These are phyloP conservation scores for Aromia moschata DNA, from an alignment of 2,888 invertebrate genomes.

Conservation along the genomic window DNA sequence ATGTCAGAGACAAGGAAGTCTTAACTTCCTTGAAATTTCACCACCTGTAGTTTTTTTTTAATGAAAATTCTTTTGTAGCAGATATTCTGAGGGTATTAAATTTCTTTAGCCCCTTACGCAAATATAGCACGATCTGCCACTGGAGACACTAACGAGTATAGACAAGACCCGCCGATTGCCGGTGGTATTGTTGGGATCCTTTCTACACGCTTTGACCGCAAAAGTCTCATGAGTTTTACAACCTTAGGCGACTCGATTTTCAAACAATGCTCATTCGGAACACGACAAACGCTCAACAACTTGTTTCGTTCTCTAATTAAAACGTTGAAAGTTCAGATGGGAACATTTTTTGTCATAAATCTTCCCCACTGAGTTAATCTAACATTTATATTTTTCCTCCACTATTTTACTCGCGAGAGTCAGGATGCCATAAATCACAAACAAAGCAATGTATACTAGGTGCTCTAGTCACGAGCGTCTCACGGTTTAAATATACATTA, in stretches of 20 bases:
- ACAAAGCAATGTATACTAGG: slow-evolving; percentile 28
- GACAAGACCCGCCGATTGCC: background rate
- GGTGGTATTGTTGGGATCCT: slow-evolving; percentile 17
- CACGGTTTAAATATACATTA: background rate
- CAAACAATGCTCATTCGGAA: slow-evolving; percentile 30
- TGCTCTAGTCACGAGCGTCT: background rate
- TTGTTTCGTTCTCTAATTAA: slow-evolving; percentile 37
- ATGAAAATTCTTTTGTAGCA: background rate
- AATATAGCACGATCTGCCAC: slow-evolving; percentile 12
- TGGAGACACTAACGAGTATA: slow-evolving; percentile 12
- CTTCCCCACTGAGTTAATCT: slow-evolving; percentile 46
- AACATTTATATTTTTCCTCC: slow-evolving; percentile 48
- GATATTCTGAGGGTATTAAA: background rate
- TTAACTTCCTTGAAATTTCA: too few species aligned
- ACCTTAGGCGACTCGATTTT: slow-evolving; percentile 25
- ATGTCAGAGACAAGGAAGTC: too few species aligned
- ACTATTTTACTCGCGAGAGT: slow-evolving; percentile 45
- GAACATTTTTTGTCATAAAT: slow-evolving; percentile 41
- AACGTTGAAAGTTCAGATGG: slow-evolving; percentile 30
- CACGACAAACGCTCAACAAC: slow-evolving; percentile 25
- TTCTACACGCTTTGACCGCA: slow-evolving; percentile 17
- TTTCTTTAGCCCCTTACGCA: background rate
- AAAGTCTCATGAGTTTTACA: slow-evolving; percentile 12
- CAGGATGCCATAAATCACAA: slow-evolving; percentile 45
- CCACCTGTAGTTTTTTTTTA: too few species aligned